Evolutionary conservation across 2,888 invertebrate species (phyloP), one percentile per base, ranked within the genome.

Genomic region (Didymodactylos carnosus): DNA sequence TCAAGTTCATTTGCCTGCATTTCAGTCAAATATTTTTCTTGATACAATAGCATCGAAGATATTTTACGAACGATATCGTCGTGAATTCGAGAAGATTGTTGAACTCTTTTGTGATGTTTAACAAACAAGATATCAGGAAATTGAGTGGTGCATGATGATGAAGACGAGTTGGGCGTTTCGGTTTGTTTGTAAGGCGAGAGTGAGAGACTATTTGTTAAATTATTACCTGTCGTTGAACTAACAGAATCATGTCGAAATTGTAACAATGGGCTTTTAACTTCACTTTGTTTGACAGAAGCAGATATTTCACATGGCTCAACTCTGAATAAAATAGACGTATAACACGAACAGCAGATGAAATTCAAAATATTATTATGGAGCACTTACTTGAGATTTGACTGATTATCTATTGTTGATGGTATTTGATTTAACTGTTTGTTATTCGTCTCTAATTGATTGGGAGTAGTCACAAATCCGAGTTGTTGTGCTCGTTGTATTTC

Each of bases 1-100:
- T 74, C 74, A 19, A 74, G 71, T 27, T 74, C 71, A 19, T 72
- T 62, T 19, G 35, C 16, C 35, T 62, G 35, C 19, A 62, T 62
- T 35, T 62, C 62, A n/a, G 62, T 35, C n/a, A 62, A n/a, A n/a
- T 35, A 62, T 62, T 62, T 62, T 35, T 62, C 62, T 62, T 62
- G 62, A 62, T 62, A 62, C 2, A 62, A 1, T n/a, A 62, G 35
- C 62, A 62, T 62, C 2, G 62, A 62, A 8, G 62, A 14, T n/a
- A 62, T 19, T 35, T 62, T 62, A 35, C 62, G 29, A 11, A 14
- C 35, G 35, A 62, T 25, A 35, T 62, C 62, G 10, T 35, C 35
- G 35, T 62, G 62, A 5, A 62, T 62, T 14, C 35, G 35, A 0
- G 35, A 35, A 35, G 62, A 62, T 19, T 35, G 11, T 35, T 29